These are phyloP conservation scores for Metopolophium dirhodum DNA, from an alignment of 1,140 invertebrate species.

Conservation along the genomic window DNA sequence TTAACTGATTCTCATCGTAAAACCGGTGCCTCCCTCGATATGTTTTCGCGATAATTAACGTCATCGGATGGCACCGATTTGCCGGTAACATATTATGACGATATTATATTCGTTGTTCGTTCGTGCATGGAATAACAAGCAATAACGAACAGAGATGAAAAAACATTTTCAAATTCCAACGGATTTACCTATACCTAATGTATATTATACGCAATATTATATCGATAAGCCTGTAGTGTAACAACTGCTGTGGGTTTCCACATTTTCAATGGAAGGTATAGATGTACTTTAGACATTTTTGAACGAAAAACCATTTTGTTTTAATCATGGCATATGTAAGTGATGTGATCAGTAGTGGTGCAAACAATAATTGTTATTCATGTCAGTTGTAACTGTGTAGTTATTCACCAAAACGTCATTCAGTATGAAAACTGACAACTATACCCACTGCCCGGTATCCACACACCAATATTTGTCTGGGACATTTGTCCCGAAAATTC, in stretches of 20 bases:
- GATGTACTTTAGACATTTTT: no score
- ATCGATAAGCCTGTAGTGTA: neutral
- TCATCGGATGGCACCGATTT: neutral
- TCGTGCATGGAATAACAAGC: neutral
- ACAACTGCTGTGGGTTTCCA: neutral
- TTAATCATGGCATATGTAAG: no score
- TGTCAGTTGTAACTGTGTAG: no score
- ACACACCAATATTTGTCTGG: no score
- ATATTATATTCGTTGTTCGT: neutral
- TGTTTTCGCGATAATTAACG: neutral
- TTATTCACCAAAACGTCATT: no score
- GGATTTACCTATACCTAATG: neutral
- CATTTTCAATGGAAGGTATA: neutral
- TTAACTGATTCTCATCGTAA: neutral
- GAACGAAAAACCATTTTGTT: no score
- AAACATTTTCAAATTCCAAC: neutral
- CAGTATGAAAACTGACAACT: no score
- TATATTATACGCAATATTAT: accelerated
- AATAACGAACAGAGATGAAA: neutral
- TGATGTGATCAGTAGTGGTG: no score
- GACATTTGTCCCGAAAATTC: no score
- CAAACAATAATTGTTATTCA: no score
- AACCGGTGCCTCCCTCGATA: neutral
- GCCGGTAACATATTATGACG: neutral
- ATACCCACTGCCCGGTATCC: no score